Evolutionary conservation across 2,113 vertebrate genomes (phyloP).

Genomic region (Podilymbus podiceps): DNA sequence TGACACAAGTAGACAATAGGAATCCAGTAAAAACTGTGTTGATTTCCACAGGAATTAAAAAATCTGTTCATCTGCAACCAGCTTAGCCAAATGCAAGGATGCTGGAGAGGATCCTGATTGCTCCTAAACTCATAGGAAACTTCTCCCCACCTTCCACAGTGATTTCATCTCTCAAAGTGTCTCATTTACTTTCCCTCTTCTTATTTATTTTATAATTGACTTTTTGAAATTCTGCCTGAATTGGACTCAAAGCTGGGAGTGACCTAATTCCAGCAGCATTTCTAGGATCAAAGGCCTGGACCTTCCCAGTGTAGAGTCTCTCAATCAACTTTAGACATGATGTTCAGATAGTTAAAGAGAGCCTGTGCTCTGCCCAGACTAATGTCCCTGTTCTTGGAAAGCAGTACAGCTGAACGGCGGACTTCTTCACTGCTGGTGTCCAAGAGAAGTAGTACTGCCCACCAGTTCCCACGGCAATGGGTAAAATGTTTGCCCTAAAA

Average conservation of each 20-base stretch:
- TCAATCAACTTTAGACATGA: not conserved
- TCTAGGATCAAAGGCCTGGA: not conserved
- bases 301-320: not conserved
- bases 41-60: not conserved
- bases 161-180: not conserved
- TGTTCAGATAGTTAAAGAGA: not conserved
- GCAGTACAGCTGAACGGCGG: not conserved
- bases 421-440: not conserved
- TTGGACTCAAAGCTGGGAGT: not conserved
- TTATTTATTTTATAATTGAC: constrained; percentile 43
- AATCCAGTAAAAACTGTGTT: not conserved
- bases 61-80: not conserved
- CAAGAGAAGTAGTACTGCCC: not conserved
- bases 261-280: constrained; percentile 34
- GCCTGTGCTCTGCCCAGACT: not conserved
- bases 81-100: fast-evolving
- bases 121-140: not conserved
- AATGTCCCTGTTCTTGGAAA: not conserved
- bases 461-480: not conserved
- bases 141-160: not conserved
- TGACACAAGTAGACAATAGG: not conserved
- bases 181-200: constrained; percentile 9
- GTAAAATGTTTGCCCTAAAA: not conserved
- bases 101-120: not conserved
- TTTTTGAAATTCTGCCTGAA: constrained; percentile 43